A percentile compares a stretch with the other conserved stretches of the same genome.
Evolutionary conservation across 2,888 invertebrate genomes (phyloP).

Genomic region (Tiliacea aurago): DNA sequence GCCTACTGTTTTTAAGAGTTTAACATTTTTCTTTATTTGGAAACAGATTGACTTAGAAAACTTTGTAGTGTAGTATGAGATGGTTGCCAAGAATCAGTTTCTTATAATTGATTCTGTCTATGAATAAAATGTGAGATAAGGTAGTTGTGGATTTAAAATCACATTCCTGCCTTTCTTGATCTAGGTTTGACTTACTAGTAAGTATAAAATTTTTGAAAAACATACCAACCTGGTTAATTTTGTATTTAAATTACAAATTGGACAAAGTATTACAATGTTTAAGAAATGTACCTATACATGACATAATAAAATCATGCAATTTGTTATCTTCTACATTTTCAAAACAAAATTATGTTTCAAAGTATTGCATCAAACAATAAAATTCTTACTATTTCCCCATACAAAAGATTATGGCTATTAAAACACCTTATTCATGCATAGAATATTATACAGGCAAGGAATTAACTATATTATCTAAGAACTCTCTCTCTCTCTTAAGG

Average conservation of each 20-base stretch:
- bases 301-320: background rate
- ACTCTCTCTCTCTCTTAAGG: no score
- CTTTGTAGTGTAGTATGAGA: background rate
- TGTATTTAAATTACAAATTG: background rate
- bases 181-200: background rate
- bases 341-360: conserved; percentile 17
- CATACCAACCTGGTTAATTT: background rate
- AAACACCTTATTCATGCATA: conserved; percentile 18
- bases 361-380: conserved; percentile 31
- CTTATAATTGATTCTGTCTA: background rate
- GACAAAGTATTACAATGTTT: background rate
- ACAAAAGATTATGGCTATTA: conserved; percentile 17
- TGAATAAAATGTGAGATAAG: background rate
- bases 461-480: background rate
- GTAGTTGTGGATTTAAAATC: background rate
- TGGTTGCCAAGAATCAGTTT: background rate
- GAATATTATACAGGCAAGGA: background rate
- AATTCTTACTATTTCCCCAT: background rate
- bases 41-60: background rate
- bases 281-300: background rate
- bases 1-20: background rate
- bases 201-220: background rate
- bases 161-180: background rate
- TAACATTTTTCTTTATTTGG: background rate
- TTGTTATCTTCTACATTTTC: background rate